A percentile compares a stretch with the other conserved stretches of the same genome.
phyloP scores from a whole-genome alignment of 2,113 vertebrate species.

The Tragulus kanchil region DNA sequence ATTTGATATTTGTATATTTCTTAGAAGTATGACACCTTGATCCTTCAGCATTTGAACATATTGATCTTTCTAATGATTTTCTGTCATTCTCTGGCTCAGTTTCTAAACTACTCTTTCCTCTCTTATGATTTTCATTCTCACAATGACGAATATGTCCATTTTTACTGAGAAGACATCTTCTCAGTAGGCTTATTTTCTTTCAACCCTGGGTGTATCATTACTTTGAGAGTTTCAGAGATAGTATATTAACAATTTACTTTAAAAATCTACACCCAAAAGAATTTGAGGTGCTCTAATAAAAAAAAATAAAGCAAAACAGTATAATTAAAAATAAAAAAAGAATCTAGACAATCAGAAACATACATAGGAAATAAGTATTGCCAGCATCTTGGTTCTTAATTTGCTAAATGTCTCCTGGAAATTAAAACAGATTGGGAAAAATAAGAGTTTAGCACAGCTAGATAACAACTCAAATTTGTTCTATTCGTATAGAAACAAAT shows the following conservation, averaged over 20 bases:
- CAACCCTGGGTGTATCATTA: slow-evolving; percentile 1
- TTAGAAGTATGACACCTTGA: slow-evolving; percentile 58
- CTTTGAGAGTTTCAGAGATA: background rate
- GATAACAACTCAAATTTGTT: background rate
- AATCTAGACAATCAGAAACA: background rate
- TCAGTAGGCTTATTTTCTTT: slow-evolving; percentile 52
- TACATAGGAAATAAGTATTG: background rate
- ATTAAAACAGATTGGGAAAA: background rate
- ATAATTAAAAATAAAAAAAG: slow-evolving; percentile 14
- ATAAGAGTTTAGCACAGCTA: background rate
- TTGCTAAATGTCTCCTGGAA: background rate
- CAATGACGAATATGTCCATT: slow-evolving; percentile 62
- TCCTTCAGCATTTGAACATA: slow-evolving; percentile 71
- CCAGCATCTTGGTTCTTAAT: background rate
- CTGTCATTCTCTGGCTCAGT: slow-evolving; percentile 63
- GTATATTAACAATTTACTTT: background rate
- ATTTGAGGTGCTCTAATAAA: background rate
- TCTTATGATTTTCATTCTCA: slow-evolving; percentile 33
- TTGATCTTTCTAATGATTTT: slow-evolving; percentile 78
- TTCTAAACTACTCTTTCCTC: slow-evolving; percentile 47
- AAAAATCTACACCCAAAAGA: background rate
- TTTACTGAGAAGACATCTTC: slow-evolving; percentile 42
- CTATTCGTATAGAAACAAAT: background rate
- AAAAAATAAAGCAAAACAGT: background rate
- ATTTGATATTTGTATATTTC: slow-evolving; percentile 68